phyloP scores from a whole-genome alignment of 2,113 vertebrate genomes.

The Ageneiosus marmoratus region DNA sequence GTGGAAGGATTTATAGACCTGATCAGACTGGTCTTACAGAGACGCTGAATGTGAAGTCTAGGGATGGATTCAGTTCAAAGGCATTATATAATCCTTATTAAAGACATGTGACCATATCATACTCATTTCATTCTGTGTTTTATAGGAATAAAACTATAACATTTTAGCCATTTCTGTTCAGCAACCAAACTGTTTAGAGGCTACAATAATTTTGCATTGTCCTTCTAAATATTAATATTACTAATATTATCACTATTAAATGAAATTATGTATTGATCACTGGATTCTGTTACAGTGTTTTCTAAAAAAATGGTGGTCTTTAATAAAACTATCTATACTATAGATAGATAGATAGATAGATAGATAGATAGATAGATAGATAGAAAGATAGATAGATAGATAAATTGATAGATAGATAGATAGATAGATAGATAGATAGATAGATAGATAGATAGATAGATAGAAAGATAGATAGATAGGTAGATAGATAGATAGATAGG shows the following conservation, averaged over 20 bases:
- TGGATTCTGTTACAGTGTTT: neutral
- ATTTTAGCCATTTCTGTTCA: neutral
- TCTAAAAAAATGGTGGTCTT: no score
- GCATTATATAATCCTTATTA: neutral
- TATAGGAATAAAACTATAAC: neutral
- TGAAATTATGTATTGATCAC: neutral
- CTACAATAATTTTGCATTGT: neutral
- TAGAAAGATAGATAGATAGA: no score
- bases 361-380: no score
- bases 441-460: no score
- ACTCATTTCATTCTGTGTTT: neutral
- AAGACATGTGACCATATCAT: neutral
- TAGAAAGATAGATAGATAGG: no score
- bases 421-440: no score
- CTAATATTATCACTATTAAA: neutral
- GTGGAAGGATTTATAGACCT: conserved; percentile 37
- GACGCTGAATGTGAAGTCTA: neutral
- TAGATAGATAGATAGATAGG: no score
- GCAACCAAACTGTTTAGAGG: neutral
- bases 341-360: no score
- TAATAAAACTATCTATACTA: no score
- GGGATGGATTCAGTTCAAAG: neutral
- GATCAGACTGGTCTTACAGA: conserved; percentile 2
- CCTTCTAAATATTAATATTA: no score
- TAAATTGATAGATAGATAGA: no score